Percentiles rank a stretch among this genome's conserved stretches.
These are phyloP conservation scores for Opisthocomus hoazin DNA, from an alignment of 2,113 vertebrate genomes.

Conservation along the genomic window DNA sequence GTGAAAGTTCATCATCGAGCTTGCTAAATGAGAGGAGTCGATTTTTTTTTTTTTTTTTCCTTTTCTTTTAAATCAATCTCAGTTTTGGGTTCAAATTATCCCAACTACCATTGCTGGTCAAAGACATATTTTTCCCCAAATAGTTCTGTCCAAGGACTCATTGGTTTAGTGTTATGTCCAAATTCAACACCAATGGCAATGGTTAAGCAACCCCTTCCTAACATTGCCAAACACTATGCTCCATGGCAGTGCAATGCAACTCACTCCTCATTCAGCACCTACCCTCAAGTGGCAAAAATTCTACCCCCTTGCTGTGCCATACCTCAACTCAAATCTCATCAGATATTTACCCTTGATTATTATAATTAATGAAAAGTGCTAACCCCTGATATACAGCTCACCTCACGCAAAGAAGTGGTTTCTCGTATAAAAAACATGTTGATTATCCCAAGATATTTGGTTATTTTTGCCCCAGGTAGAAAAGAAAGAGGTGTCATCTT, in stretches of 20 bases:
- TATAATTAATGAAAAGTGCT: neutral
- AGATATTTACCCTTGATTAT: neutral
- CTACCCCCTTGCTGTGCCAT: neutral
- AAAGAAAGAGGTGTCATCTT: conserved; percentile 99
- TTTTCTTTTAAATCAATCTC: neutral
- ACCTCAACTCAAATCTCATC: neutral
- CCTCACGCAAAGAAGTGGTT: conserved; percentile 96
- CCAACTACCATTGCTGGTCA: neutral
- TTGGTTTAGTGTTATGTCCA: neutral
- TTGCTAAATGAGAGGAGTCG: neutral
- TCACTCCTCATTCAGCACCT: neutral
- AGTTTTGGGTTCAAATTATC: neutral
- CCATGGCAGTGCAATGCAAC: neutral
- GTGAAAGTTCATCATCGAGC: neutral
- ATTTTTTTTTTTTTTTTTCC: too few species aligned
- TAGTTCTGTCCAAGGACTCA: neutral
- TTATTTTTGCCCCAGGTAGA: conserved; percentile 91
- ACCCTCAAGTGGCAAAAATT: neutral
- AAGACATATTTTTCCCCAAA: neutral
- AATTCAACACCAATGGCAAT: neutral
- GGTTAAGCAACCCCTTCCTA: neutral
- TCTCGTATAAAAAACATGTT: conserved; percentile 99
- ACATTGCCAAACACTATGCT: neutral
- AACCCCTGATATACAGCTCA: conserved; percentile 49
- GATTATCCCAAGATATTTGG: conserved; percentile 97